These are phyloP conservation scores for Eupithecia subumbrata DNA, from an alignment of 2,888 invertebrate genomes.

Conservation along the genomic window DNA sequence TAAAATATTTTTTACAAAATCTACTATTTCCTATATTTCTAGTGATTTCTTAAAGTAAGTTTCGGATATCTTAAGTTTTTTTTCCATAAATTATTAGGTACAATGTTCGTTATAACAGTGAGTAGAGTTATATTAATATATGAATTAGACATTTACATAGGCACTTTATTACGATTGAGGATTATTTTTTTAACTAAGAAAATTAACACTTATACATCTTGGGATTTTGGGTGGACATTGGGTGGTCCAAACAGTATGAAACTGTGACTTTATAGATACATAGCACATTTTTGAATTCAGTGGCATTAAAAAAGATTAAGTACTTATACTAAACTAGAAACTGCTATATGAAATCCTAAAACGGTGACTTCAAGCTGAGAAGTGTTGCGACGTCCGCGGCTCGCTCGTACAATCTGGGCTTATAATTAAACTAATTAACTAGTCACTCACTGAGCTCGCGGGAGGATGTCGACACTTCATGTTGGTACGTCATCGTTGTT, in stretches of 20 bases:
- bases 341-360: not conserved
- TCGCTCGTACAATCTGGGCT: not conserved
- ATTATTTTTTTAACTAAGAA: not conserved
- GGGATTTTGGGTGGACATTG: not conserved
- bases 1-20: not conserved
- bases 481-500: conserved; percentile 89
- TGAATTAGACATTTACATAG: not conserved
- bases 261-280: not conserved
- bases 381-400: not conserved
- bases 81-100: not conserved
- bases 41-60: not conserved
- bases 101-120: not conserved
- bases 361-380: not conserved
- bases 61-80: not conserved
- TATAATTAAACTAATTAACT: not conserved
- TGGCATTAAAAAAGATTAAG: not conserved
- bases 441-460: conserved; percentile 10
- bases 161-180: not conserved
- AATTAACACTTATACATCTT: too few relatives aligned
- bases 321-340: not conserved
- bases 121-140: not conserved
- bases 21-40: not conserved
- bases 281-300: not conserved
- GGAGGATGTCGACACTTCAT: conserved; percentile 62
- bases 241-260: not conserved